phyloP scores from a whole-genome alignment of 2,888 invertebrate genomes.

The Amblyjoppa fuscipennis region DNA sequence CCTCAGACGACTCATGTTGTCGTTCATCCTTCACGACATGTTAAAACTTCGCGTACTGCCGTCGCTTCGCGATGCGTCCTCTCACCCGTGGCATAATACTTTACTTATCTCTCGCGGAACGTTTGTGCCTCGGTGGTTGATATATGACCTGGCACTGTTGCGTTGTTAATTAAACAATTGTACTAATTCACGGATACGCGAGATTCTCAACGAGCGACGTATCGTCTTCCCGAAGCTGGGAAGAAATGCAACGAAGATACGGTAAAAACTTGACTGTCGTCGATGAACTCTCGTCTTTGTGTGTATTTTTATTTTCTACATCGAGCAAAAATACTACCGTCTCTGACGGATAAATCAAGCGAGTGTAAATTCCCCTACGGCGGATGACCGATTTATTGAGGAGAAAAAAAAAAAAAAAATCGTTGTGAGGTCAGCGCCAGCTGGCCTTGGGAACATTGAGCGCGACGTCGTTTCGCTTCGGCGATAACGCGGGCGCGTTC shows the following conservation, averaged over 20 bases:
- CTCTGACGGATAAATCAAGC: constrained; percentile 20
- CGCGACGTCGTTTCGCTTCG: not conserved
- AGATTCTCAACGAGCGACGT: not conserved
- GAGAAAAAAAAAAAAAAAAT: constrained; percentile 20
- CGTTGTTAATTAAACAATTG: not conserved
- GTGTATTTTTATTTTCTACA: not conserved
- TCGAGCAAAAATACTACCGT: not conserved
- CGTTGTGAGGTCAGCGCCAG: not conserved
- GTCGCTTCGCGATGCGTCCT: not conserved
- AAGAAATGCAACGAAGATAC: not conserved
- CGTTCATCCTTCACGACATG: constrained; percentile 45
- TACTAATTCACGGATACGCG: not conserved
- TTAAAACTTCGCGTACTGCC: constrained; percentile 1
- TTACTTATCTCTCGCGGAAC: not conserved
- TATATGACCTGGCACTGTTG: not conserved
- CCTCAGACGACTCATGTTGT: constrained; percentile 78
- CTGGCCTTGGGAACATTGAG: not conserved
- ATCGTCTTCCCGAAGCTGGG: not conserved
- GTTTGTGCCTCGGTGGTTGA: not conserved
- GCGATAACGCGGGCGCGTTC: not conserved
- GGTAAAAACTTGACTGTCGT: not conserved
- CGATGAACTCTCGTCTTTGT: not conserved
- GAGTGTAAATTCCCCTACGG: constrained; percentile 1
- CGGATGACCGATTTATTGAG: constrained; percentile 24
- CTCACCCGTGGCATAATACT: not conserved